Evolutionary conservation across 2,888 invertebrate species (phyloP), one percentile per base, ranked within the genome.

Genomic region (Dasypogon diadema): DNA sequence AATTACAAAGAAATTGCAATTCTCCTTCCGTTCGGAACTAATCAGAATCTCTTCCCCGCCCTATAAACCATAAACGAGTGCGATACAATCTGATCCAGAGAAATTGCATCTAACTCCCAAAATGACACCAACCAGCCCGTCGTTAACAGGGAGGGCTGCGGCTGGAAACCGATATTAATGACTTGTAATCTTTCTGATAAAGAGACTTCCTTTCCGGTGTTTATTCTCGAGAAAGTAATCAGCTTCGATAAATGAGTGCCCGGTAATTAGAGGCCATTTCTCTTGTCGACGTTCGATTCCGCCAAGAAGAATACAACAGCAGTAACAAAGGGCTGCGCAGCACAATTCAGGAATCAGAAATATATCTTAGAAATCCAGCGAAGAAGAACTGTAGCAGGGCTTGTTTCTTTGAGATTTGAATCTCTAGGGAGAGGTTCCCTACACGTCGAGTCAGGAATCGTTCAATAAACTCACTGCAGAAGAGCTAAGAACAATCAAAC

Each of bases 221-320:
- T 76, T 77, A 76, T 76, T 74, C 74, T 60, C 24, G 30, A 60
- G 56, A 70, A 77, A 76, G 77, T 77, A 77, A 77, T 77, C 76
- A 77, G 77, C 74, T 76, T 56, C 77, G 74, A 77, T 77, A 77
- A 77, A 77, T 77, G 76, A 77, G 76, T 76, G 72, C 72, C 42
- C 60, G 55, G 76, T 77, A 77, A 77, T 77, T 77, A 77, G 74
- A 76, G 75, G 54, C 65, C 63, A 76, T 77, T 77, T 76, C 76
- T 77, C 77, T 70, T 46, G 54, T 18, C 24, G 56, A 34, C 24
- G 51, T 58, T 74, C 42, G 58, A 74, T 74, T 74, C 10, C 54
- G 2, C 46, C 58, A 26, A 8, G 14, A 22, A 46, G 26, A 14
- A 56, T 18, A 51, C 51, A 18, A 14, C 6, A 51, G 8, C 18